A percentile compares a stretch with the other conserved stretches of the same genome.
Conservation (phyloP, 2,113 vertebrate species). For the Hiodon tergisus region DNA sequence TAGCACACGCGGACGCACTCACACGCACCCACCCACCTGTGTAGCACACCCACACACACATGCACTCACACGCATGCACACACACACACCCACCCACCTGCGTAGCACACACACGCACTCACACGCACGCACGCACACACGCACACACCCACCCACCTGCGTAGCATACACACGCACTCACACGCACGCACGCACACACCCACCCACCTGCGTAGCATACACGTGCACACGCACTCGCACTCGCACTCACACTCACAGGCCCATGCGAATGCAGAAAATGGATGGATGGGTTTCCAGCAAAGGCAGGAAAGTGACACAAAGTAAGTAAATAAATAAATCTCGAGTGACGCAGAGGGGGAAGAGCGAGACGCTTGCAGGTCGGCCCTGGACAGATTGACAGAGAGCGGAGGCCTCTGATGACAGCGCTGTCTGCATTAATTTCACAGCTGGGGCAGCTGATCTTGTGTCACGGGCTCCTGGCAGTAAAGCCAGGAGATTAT, state of each 20-base stretch:
- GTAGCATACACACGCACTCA: neutral
- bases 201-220: neutral
- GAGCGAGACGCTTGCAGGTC: neutral
- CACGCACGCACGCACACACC: conserved; percentile 5
- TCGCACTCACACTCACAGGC: no score
- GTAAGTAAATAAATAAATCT: no score
- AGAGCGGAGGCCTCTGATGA: neutral
- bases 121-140: no score
- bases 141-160: no score
- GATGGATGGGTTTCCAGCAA: neutral
- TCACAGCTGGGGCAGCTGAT: neutral
- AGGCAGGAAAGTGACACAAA: neutral
- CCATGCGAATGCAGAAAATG: neutral
- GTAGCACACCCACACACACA: no score
- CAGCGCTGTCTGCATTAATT: neutral
- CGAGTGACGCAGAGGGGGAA: no score
- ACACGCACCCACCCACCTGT: no score
- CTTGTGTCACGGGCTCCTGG: neutral
- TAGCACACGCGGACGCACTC: no score
- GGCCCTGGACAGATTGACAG: neutral
- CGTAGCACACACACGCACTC: no score
- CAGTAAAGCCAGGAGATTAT: neutral
- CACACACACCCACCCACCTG: no score
- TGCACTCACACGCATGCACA: no score
- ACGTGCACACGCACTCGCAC: neutral